phyloP scores from a whole-genome alignment of 1,140 invertebrate genomes.

The Lasaia peninsularis region DNA sequence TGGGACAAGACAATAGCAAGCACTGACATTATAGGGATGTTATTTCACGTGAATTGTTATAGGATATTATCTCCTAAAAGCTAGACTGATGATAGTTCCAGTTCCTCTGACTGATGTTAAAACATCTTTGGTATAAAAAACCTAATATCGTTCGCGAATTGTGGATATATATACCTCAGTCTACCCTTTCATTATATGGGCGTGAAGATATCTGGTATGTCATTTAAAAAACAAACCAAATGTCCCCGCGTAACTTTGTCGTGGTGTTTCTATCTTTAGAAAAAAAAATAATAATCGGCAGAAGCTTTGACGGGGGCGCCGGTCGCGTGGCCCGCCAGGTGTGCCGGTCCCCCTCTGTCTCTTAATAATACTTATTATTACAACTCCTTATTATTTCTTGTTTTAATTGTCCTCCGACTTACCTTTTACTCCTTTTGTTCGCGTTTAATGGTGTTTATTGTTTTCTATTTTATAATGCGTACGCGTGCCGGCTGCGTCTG shows the following conservation, averaged over 20 bases:
- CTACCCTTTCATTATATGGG: too few relatives aligned
- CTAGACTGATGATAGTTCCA: too few relatives aligned
- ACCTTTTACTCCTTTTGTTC: constrained; percentile 74
- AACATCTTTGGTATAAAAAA: too few relatives aligned
- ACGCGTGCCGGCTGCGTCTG: constrained; percentile 62
- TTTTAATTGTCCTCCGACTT: constrained; percentile 74
- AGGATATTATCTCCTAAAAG: too few relatives aligned
- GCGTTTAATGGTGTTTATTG: constrained; percentile 72
- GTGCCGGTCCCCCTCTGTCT: constrained; percentile 50
- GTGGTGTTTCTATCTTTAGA: constrained; percentile 23
- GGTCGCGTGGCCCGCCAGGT: constrained; percentile 62
- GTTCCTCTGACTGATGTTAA: too few relatives aligned
- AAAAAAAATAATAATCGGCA: constrained; percentile 44
- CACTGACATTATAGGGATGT: too few relatives aligned
- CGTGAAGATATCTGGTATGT: not conserved
- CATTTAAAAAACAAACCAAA: not conserved
- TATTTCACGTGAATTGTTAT: too few relatives aligned
- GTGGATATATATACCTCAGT: too few relatives aligned
- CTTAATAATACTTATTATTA: constrained; percentile 74
- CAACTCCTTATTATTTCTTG: constrained; percentile 76
- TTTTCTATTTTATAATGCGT: constrained; percentile 60
- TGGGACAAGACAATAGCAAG: too few relatives aligned
- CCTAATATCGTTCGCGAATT: too few relatives aligned
- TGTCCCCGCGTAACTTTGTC: not conserved
- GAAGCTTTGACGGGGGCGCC: constrained; percentile 38